Evolutionary conservation across 2,797 vertebrate species (phyloP), one percentile per base, ranked within the genome.

Genomic region (Pipistrellus pipistrellus): DNA sequence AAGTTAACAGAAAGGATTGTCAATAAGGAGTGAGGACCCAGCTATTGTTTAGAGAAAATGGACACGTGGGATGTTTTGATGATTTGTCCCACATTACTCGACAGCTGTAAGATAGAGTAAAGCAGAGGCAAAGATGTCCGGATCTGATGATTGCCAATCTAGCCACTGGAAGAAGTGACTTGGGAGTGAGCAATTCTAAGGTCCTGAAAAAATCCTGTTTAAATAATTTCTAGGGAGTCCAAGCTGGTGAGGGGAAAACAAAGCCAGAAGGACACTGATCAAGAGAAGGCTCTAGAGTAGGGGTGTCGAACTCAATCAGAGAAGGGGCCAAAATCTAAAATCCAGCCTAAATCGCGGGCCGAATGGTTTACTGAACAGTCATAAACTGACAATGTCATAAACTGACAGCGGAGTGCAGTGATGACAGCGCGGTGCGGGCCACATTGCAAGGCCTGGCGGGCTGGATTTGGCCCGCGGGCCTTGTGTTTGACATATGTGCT

Each of bases 271-370:
- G 35, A 75, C 27, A 55, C 18, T 44, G 41, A 82, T 25, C 14
- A 55, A n/a, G 57, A 86, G 72, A 93, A 77, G 21, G 44, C 72
- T 71, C 18, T 64, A 71, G 81, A 77, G 89, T n/a, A n/a, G n/a
- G n/a, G n/a, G n/a, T n/a, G n/a, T n/a, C n/a, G n/a, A n/a, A n/a
- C n/a, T n/a, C n/a, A n/a, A n/a, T n/a, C n/a, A n/a, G n/a, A n/a
- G n/a, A n/a, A n/a, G n/a, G n/a, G n/a, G n/a, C n/a, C n/a, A n/a
- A n/a, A n/a, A n/a, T n/a, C n/a, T n/a, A n/a, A n/a, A n/a, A n/a
- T n/a, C n/a, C n/a, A n/a, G n/a, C n/a, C n/a, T n/a, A n/a, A n/a
- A n/a, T n/a, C n/a, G n/a, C n/a, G n/a, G n/a, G n/a, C n/a, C n/a
- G n/a, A n/a, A n/a, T n/a, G n/a, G n/a, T n/a, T n/a, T n/a, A n/a